Evolutionary conservation across 2,797 vertebrate species (phyloP), one percentile per base, ranked within the genome.

Genomic region (Sitta carolinensis): DNA sequence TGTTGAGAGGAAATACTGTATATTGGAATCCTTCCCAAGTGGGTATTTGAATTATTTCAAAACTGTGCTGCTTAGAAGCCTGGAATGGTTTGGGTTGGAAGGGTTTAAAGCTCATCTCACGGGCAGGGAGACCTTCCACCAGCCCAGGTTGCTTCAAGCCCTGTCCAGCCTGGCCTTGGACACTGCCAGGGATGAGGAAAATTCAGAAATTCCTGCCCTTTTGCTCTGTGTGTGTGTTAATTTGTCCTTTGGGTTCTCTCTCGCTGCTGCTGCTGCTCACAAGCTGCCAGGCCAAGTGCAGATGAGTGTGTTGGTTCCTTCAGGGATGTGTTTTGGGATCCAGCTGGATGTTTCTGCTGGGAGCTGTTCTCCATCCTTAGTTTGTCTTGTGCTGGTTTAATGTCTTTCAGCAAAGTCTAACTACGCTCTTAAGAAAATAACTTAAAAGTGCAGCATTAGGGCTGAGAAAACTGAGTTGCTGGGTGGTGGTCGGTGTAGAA

Each of bases 161-260:
- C 29, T 1, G 2, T 70, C 58, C 66, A 77, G 4, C 58, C 38
- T 47, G 45, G 38, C 29, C 45, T 72, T 34, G 73, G 38, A 16
- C n/a, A 42, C 21, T 47, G 7, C 7, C 45, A 52, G 38, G 58
- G 45, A 30, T 42, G 26, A 40, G 45, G 40, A 36, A 52, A 55
- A 3, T 78, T 26, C 34, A 55, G 82, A 92, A 92, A 91, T 74
- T 14, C 23, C 38, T 90, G 68, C 63, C 70, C 94, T 62, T 75
- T 74, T 42, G 52, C 66, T 21, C 2, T 34, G 66, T 9, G 42
- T 21, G 4, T 82, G 50, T 75, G 75, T 85, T 87, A 92, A 62
- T 36, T 47, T 64, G 72, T 84, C 85, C 19, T 91, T 11, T 55
- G 70, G 51, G 85, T 95, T 96, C 91, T 59, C 87, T 87, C 40